phyloP scores from a whole-genome alignment of 2,888 invertebrate genomes.

The Erannis defoliaria region DNA sequence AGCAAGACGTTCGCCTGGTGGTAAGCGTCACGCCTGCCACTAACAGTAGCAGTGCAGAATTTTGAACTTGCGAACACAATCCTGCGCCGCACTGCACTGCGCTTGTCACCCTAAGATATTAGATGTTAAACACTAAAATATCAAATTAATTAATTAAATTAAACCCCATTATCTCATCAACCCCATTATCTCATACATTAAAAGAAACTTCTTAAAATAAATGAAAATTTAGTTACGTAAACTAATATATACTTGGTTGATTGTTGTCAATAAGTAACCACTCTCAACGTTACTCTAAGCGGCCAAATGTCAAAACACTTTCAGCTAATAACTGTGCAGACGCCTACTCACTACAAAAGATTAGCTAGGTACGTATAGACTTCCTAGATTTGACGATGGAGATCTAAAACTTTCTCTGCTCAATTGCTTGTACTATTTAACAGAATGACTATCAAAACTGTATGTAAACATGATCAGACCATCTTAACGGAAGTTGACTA shows the following conservation, averaged over 20 bases:
- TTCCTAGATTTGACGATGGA: constrained; percentile 13
- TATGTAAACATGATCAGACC: constrained; percentile 13
- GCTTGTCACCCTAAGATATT: too few relatives aligned
- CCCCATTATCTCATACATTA: too few relatives aligned
- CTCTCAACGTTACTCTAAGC: background rate
- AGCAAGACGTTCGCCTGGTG: too few relatives aligned
- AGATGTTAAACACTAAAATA: too few relatives aligned
- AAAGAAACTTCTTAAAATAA: too few relatives aligned
- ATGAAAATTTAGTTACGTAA: too few relatives aligned
- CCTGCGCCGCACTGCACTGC: too few relatives aligned
- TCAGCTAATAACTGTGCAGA: background rate
- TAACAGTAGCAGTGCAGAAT: too few relatives aligned
- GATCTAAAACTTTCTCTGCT: constrained; percentile 24
- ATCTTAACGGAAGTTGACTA: background rate
- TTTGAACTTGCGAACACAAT: too few relatives aligned
- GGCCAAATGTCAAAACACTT: constrained; percentile 5
- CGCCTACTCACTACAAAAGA: constrained; percentile 6
- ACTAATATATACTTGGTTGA: background rate
- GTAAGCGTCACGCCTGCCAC: too few relatives aligned
- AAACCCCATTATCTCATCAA: too few relatives aligned
- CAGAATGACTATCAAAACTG: constrained; percentile 22
- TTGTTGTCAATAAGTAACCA: background rate
- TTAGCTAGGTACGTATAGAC: constrained; percentile 4
- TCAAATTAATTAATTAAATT: too few relatives aligned
- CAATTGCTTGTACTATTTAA: constrained; percentile 15